phyloP scores from a whole-genome alignment of 2,888 invertebrate species.

The Trimorus sp. region DNA sequence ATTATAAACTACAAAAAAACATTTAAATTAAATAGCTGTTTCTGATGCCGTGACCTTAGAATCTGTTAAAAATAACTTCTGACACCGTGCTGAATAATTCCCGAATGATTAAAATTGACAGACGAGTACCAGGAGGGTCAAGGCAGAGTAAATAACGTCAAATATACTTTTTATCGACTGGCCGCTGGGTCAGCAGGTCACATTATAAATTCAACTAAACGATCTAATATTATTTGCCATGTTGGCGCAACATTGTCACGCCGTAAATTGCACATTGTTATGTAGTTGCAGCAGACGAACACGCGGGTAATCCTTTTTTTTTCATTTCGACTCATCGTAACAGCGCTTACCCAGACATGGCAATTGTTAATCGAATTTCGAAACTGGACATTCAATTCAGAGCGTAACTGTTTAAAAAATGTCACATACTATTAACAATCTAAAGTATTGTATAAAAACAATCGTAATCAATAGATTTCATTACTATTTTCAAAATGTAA shows the following conservation, averaged over 20 bases:
- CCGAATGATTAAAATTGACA: conserved; percentile 31
- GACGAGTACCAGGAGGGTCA: conserved; percentile 27
- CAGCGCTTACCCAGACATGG: conserved; percentile 9
- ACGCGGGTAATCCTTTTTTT: conserved; percentile 12
- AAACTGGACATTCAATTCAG: conserved; percentile 1
- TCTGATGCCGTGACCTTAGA: too few relatives aligned
- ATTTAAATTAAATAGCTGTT: too few relatives aligned
- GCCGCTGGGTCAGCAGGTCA: conserved; percentile 39
- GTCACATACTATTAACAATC: too few relatives aligned
- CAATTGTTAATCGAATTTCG: conserved; percentile 25
- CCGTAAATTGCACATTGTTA: conserved; percentile 41
- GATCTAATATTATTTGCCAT: conserved; percentile 52
- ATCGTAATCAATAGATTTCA: too few relatives aligned
- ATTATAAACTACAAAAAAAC: too few relatives aligned
- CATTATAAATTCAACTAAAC: conserved; percentile 54
- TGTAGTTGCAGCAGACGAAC: conserved; percentile 17
- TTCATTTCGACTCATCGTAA: conserved; percentile 6
- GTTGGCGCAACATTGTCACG: conserved; percentile 42
- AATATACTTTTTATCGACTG: conserved; percentile 48
- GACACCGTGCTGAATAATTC: conserved; percentile 17
- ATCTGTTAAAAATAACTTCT: conserved; percentile 11
- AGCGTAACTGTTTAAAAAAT: too few relatives aligned
- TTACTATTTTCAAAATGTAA: too few relatives aligned
- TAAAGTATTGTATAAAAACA: too few relatives aligned
- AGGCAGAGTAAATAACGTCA: conserved; percentile 41